phyloP scores from a whole-genome alignment of 2,888 invertebrate species.

The Agriopis marginaria region DNA sequence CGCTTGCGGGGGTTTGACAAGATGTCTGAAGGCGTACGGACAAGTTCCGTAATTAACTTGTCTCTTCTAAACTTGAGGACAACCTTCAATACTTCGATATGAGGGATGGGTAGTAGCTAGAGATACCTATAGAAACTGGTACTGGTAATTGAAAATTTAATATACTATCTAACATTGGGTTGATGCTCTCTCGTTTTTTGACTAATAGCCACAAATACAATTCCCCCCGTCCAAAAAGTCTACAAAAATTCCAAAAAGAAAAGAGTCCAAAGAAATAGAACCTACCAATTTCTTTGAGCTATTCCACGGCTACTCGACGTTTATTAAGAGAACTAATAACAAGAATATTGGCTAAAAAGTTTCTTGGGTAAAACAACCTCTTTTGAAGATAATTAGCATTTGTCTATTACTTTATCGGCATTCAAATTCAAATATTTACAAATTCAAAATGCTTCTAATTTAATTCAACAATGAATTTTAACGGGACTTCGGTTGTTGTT shows the following conservation, averaged over 20 bases:
- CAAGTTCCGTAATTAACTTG: constrained; percentile 44
- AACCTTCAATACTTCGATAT: constrained; percentile 8
- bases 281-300: too few relatives aligned
- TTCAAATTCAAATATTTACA: constrained; percentile 28
- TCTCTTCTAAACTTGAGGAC: constrained; percentile 24
- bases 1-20: constrained; percentile 10
- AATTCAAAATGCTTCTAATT: constrained; percentile 27
- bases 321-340: not conserved
- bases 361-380: constrained; percentile 5
- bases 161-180: not conserved
- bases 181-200: too few relatives aligned
- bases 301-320: too few relatives aligned
- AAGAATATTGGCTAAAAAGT: not conserved
- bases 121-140: not conserved
- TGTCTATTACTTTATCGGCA: constrained; percentile 15
- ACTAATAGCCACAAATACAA: too few relatives aligned
- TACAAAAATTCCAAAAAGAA: too few relatives aligned
- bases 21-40: constrained; percentile 16
- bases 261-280: too few relatives aligned
- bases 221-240: too few relatives aligned
- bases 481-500: constrained; percentile 32
- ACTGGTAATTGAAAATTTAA: not conserved
- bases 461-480: constrained; percentile 26
- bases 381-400: constrained; percentile 14
- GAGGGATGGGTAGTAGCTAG: not conserved